Evolutionary conservation across 2,113 vertebrate genomes (phyloP).

Genomic region (Tautogolabrus adspersus): DNA sequence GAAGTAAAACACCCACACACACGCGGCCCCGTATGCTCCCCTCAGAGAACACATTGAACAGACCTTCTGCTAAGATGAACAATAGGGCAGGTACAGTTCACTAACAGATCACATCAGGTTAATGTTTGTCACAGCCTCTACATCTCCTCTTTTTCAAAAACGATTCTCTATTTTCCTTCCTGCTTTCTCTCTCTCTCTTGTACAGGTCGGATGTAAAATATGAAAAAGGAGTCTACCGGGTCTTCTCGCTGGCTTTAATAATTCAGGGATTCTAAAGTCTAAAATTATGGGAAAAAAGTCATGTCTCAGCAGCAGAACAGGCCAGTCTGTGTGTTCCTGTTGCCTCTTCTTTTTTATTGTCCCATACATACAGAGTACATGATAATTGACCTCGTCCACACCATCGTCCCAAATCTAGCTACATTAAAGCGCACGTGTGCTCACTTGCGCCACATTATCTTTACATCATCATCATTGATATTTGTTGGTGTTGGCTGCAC

Average conservation of each 20-base stretch:
- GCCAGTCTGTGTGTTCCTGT: background rate
- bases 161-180: background rate
- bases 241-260: background rate
- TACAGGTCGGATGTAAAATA: no score
- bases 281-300: no score
- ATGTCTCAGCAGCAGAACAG: no score
- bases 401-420: background rate
- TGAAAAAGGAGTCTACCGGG: no score
- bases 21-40: background rate
- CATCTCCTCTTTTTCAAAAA: background rate
- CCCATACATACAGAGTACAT: no score
- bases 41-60: background rate
- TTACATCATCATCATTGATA: background rate
- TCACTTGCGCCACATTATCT: background rate
- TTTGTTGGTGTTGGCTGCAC: background rate
- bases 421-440: background rate
- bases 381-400: background rate
- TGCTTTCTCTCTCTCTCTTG: background rate
- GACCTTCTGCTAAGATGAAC: background rate
- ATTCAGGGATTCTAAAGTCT: background rate
- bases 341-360: background rate
- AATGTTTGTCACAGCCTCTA: background rate
- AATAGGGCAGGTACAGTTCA: slow-evolving; percentile 17
- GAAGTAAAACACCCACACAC: background rate
- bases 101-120: no score